Conservation (phyloP, 2,888 invertebrate species). For the Drosophila neonasuta region DNA sequence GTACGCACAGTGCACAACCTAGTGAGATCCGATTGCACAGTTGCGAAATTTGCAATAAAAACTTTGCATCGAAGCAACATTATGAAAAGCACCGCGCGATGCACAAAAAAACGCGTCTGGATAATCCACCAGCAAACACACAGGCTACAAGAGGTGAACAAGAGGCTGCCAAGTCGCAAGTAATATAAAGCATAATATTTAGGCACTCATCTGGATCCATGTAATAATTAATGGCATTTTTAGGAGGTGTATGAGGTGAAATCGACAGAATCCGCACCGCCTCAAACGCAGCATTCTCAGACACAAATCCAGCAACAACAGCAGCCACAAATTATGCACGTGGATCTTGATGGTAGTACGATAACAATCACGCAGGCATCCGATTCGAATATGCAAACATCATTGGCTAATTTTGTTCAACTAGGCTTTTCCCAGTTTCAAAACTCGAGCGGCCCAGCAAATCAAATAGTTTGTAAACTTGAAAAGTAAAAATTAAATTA, state of each 20-base stretch:
- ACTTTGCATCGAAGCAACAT: conserved; percentile 87
- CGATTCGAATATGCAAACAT: conserved; percentile 79
- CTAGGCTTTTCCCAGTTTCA: conserved; percentile 80
- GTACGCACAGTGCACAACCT: conserved; percentile 77
- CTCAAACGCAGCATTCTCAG: conserved; percentile 41
- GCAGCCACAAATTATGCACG: conserved; percentile 80
- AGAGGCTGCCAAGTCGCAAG: conserved; percentile 6
- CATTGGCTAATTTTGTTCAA: conserved; percentile 80
- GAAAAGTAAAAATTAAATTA: conserved; percentile 68
- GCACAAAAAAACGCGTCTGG: conserved; percentile 78
- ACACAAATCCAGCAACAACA: conserved; percentile 55
- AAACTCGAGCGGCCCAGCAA: conserved; percentile 73
- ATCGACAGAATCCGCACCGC: conserved; percentile 28
- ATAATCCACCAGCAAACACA: conserved; percentile 38
- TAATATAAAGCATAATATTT: background rate
- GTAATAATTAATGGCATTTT: background rate
- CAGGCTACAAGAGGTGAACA: conserved; percentile 19
- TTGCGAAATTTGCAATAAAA: conserved; percentile 86
- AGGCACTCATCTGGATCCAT: background rate
- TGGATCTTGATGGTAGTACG: conserved; percentile 79
- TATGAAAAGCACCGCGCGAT: conserved; percentile 86
- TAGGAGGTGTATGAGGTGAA: conserved; percentile 49
- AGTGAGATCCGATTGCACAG: conserved; percentile 83
- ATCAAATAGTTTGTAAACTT: conserved; percentile 77
- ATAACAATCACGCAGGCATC: conserved; percentile 81